phyloP scores from a whole-genome alignment of 1,140 invertebrate species.

The Drosophila lowei region DNA sequence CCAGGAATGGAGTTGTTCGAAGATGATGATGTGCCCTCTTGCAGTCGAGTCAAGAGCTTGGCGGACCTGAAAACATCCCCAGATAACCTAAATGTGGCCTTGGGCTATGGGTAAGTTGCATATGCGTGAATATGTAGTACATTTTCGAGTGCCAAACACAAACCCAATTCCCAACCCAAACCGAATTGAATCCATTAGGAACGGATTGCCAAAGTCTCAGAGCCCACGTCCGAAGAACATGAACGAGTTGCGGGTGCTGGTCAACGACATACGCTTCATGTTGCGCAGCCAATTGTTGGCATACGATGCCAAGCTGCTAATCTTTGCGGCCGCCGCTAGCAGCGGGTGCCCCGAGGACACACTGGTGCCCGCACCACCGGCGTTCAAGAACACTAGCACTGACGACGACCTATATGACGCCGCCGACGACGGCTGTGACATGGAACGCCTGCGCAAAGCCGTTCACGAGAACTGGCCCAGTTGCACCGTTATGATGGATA shows the following conservation, averaged over 20 bases:
- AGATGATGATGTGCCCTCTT: no score
- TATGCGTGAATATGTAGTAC: no score
- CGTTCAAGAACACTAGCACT: slow-evolving; percentile 6
- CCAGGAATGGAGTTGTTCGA: no score
- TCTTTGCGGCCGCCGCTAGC: slow-evolving; percentile 35
- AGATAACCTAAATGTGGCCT: no score
- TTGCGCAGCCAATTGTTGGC: neutral
- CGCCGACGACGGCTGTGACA: slow-evolving; percentile 13
- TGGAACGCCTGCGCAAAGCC: slow-evolving; percentile 21
- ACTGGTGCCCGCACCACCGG: slow-evolving; percentile 27
- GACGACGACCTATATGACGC: neutral
- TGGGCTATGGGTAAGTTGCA: no score
- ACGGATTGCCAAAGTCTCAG: no score
- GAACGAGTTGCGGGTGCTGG: neutral
- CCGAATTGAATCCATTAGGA: no score
- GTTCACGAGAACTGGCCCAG: slow-evolving; percentile 28
- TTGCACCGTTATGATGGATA: slow-evolving; percentile 20
- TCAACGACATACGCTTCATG: neutral
- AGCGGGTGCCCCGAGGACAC: slow-evolving; percentile 8
- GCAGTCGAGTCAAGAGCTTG: no score
- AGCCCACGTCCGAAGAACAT: neutral
- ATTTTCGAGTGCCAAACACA: no score
- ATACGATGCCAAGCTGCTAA: slow-evolving; percentile 26
- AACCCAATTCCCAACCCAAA: no score
- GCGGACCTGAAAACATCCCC: no score